These are phyloP conservation scores for Hecatera dysodea DNA, from an alignment of 2,888 invertebrate genomes.

Conservation along the genomic window DNA sequence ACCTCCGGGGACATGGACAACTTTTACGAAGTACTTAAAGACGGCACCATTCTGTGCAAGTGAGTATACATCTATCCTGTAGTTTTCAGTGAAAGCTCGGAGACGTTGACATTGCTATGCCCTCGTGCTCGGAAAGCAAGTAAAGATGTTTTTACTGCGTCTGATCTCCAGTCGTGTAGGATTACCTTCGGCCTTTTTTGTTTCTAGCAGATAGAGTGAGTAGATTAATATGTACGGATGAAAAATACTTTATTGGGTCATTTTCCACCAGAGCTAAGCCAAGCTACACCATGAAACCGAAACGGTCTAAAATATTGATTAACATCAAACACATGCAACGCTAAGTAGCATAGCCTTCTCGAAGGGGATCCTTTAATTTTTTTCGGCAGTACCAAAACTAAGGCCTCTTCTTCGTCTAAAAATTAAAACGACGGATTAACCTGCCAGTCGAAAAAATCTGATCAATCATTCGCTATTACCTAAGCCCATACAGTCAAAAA, in stretches of 20 bases:
- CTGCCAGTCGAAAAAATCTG: background rate
- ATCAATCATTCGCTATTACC: background rate
- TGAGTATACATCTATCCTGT: slow-evolving; percentile 80
- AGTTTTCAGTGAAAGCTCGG: background rate
- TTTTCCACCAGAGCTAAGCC: background rate
- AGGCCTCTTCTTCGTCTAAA: background rate
- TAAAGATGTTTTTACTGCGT: no score
- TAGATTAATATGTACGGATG: no score
- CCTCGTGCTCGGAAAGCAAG: no score
- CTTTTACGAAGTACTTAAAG: slow-evolving; percentile 97
- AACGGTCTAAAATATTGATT: background rate
- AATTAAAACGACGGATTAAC: background rate
- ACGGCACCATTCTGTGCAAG: slow-evolving; percentile 98
- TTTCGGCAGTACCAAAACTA: background rate
- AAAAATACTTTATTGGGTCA: background rate
- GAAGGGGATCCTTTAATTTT: no score
- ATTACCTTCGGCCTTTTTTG: no score
- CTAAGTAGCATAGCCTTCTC: background rate
- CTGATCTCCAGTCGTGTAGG: no score
- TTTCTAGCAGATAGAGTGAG: no score
- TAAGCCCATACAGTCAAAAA: no score
- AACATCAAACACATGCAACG: background rate
- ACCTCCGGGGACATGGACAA: slow-evolving; percentile 98
- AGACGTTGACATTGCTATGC: no score
- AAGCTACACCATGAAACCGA: background rate